Conservation (phyloP, 2,797 vertebrate genomes). For the Acomys russatus region DNA sequence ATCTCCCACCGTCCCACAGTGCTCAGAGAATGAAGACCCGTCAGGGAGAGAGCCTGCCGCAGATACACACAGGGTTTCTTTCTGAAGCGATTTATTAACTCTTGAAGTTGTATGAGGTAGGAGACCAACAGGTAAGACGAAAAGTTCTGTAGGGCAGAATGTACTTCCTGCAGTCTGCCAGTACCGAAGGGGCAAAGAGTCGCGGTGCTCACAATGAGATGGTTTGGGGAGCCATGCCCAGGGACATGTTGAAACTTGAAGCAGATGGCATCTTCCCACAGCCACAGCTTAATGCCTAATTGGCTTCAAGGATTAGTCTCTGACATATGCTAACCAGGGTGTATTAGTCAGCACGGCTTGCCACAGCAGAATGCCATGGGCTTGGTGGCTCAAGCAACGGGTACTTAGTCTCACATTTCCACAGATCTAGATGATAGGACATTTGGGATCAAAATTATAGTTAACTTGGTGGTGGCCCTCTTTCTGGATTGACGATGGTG, state of each 20-base stretch:
- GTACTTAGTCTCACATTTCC: neutral
- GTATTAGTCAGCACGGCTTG: neutral
- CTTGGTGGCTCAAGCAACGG: neutral
- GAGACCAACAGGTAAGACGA: neutral
- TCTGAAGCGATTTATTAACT: constrained; percentile 42
- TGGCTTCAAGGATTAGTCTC: neutral
- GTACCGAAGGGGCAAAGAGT: neutral
- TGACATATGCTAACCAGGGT: neutral
- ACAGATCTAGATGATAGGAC: neutral
- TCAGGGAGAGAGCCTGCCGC: neutral
- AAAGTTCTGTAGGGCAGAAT: constrained; percentile 38
- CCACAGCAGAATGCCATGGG: neutral
- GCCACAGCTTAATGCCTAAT: neutral
- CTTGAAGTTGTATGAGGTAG: neutral
- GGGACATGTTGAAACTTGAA: neutral
- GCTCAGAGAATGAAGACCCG: constrained; percentile 10
- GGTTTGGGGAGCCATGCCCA: neutral
- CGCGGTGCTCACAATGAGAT: neutral
- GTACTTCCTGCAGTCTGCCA: neutral
- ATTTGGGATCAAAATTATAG: neutral
- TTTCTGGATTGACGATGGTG: neutral
- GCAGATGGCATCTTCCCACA: neutral
- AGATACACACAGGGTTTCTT: neutral
- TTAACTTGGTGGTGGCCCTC: neutral
- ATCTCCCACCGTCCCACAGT: neutral